Conservation (phyloP, 92 coral and sea anemone species). For the Porites cylindrica region DNA sequence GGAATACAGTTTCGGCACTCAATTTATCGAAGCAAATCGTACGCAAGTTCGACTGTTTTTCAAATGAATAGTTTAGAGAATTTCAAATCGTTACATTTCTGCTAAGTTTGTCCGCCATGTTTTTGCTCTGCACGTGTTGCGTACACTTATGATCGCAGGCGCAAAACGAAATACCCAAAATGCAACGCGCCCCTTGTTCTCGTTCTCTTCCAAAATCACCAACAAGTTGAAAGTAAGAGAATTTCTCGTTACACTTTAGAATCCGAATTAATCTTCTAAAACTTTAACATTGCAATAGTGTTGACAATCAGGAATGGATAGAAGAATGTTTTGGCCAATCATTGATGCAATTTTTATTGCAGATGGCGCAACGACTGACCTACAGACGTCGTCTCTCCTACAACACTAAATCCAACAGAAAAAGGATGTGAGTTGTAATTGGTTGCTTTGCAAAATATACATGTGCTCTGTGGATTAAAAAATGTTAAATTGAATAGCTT, state of each 20-base stretch:
- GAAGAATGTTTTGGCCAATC: conserved; percentile 21
- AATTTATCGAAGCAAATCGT: neutral
- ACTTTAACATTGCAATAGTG: conserved; percentile 8
- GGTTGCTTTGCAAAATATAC: neutral
- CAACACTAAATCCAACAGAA: conserved; percentile 95
- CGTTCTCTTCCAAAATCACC: conserved; percentile 84
- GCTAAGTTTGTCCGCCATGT: conserved; percentile 12
- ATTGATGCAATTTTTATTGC: conserved; percentile 37
- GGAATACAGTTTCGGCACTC: neutral
- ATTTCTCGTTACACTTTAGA: conserved; percentile 24
- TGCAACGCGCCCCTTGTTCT: conserved; percentile 69
- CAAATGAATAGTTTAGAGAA: neutral
- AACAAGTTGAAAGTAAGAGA: conserved; percentile 56
- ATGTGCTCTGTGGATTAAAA: neutral
- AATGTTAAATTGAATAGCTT: neutral
- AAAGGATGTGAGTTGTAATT: conserved; percentile 86
- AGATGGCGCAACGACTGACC: conserved; percentile 99
- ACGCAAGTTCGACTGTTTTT: neutral
- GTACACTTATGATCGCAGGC: conserved; percentile 73
- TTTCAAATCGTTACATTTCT: neutral
- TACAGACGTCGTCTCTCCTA: conserved; percentile 97
- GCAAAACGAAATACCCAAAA: conserved; percentile 64
- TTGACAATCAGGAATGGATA: neutral
- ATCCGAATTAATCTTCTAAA: conserved; percentile 74
- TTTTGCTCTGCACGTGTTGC: conserved; percentile 61